Conservation (phyloP, 2,888 invertebrate genomes). For the Blera fallax region DNA sequence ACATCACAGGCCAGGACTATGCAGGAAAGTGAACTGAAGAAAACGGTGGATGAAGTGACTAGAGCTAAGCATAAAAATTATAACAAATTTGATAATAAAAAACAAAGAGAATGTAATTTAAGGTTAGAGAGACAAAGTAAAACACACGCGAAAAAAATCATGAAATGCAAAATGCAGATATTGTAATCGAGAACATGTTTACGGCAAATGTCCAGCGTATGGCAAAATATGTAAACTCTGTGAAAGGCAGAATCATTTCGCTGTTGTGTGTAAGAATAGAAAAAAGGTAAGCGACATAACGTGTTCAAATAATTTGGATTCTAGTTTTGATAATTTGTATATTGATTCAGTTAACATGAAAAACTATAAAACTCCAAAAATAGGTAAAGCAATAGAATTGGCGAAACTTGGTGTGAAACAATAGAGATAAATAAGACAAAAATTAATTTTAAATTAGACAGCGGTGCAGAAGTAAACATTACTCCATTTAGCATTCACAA, state of each 20-base stretch:
- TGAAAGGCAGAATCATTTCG: no score
- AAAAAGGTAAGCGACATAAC: no score
- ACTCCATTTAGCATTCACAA: conserved; percentile 5
- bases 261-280: no score
- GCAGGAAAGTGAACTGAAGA: not conserved
- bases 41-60: not conserved
- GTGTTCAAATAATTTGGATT: no score
- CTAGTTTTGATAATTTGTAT: no score
- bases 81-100: not conserved
- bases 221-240: no score
- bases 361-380: not conserved
- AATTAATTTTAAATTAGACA: conserved; percentile 6
- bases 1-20: no score
- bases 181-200: not conserved
- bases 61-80: not conserved
- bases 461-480: conserved; percentile 12
- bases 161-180: not conserved
- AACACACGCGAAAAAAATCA: no score
- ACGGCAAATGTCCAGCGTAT: no score
- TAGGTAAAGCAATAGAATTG: not conserved
- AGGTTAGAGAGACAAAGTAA: not conserved
- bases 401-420: conserved; percentile 10
- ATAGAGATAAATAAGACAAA: not conserved
- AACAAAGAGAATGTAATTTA: not conserved
- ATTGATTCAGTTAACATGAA: no score